phyloP scores from a whole-genome alignment of 2,113 vertebrate genomes.

The Oophaga pumilio region DNA sequence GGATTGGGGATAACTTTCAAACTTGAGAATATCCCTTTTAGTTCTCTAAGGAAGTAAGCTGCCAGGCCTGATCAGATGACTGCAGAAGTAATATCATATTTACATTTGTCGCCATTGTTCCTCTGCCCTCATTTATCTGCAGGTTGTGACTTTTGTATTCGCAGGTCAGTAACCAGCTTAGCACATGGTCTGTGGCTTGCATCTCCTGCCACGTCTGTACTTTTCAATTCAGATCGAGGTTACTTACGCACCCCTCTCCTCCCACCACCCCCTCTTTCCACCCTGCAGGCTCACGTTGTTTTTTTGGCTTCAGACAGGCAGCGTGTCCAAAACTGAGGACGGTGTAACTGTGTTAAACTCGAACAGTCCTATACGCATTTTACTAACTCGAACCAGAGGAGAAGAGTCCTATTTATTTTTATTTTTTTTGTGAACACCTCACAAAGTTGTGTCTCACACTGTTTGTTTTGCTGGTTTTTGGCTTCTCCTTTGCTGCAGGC shows the following conservation, averaged over 20 bases:
- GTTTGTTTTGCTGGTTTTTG: neutral
- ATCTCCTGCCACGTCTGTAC: neutral
- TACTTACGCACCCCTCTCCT: constrained; percentile 30
- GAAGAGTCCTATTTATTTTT: neutral
- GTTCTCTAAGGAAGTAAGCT: neutral
- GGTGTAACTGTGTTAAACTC: constrained; percentile 3
- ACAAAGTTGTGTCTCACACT: neutral
- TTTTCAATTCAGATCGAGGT: constrained; percentile 27
- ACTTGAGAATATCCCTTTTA: neutral
- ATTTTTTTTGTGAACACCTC: neutral
- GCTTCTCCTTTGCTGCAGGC: neutral
- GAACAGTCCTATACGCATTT: neutral
- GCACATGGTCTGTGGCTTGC: constrained; percentile 15
- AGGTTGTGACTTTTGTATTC: constrained; percentile 2
- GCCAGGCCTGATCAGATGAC: neutral
- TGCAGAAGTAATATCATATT: neutral
- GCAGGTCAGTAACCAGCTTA: neutral
- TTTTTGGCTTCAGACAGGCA: neutral
- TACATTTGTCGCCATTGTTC: neutral
- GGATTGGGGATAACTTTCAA: too few species aligned
- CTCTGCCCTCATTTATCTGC: neutral
- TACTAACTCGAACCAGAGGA: neutral
- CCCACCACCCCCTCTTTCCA: constrained; percentile 31
- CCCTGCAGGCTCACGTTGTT: constrained; percentile 25
- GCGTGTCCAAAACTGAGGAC: neutral